Evolutionary conservation across 2,888 invertebrate species (phyloP).

Genomic region (Drosophila pseudotakahashii): DNA sequence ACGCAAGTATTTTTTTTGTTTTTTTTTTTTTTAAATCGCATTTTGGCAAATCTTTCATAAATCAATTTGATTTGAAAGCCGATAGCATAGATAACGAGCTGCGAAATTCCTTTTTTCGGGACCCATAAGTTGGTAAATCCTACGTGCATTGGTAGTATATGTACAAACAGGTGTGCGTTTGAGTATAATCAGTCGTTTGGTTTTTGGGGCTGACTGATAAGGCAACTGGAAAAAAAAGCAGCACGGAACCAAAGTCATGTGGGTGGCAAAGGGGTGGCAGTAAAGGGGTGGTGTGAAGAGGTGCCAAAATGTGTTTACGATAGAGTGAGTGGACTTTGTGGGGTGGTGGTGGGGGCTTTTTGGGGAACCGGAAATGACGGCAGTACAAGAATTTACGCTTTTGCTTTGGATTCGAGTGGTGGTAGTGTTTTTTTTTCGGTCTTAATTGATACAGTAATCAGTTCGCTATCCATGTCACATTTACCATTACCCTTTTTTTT

Average conservation of each 20-base stretch:
- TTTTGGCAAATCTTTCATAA: conserved; percentile 74
- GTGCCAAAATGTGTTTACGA: conserved; percentile 25
- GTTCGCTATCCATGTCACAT: conserved; percentile 28
- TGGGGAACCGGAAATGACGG: conserved; percentile 54
- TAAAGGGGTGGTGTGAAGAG: conserved; percentile 13
- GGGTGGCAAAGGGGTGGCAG: conserved; percentile 13
- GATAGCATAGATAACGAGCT: conserved; percentile 64
- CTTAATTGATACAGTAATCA: conserved; percentile 58
- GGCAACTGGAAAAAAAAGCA: conserved; percentile 11
- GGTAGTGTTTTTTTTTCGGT: conserved; percentile 12
- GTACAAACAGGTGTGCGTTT: conserved; percentile 7
- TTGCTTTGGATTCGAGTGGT: conserved; percentile 1
- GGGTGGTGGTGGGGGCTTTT: conserved; percentile 1
- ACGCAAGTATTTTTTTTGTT: not conserved
- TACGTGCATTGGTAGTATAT: conserved; percentile 13
- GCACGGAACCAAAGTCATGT: conserved; percentile 53
- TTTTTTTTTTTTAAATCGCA: conserved; percentile 15
- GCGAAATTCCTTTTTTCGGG: conserved; percentile 17
- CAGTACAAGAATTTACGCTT: conserved; percentile 46
- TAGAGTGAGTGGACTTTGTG: conserved; percentile 11
- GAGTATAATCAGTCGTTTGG: conserved; percentile 42
- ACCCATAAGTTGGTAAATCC: conserved; percentile 13
- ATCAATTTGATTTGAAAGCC: conserved; percentile 73
- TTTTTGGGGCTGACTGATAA: conserved; percentile 30
- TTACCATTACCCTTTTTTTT: conserved; percentile 9